A percentile compares a stretch with the other conserved stretches of the same genome.
Conservation (phyloP, 2,888 invertebrate species). For the Cephus pygmeus region DNA sequence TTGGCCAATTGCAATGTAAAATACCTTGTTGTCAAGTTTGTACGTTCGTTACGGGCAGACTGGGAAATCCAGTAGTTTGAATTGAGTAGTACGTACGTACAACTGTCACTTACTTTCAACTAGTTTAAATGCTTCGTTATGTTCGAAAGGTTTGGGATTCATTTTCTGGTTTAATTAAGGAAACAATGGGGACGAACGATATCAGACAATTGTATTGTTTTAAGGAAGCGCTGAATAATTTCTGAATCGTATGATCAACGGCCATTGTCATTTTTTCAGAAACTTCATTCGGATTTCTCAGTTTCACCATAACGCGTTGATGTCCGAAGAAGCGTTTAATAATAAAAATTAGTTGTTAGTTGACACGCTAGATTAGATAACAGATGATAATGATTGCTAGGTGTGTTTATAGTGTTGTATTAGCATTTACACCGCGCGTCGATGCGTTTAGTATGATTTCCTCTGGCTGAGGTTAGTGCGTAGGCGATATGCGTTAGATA, state of each 20-base stretch:
- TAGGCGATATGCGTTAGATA: constrained; percentile 37
- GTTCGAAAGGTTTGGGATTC: neutral
- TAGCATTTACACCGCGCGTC: constrained; percentile 35
- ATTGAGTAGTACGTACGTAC: neutral
- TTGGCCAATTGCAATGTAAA: neutral
- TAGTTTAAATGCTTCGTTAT: neutral
- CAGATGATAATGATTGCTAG: constrained; percentile 28
- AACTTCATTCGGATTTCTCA: neutral
- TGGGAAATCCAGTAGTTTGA: neutral
- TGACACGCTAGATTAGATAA: constrained; percentile 2
- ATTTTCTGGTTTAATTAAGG: neutral
- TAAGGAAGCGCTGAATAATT: too few relatives aligned
- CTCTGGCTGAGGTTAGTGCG: constrained; percentile 6
- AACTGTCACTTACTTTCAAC: neutral
- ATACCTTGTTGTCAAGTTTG: neutral
- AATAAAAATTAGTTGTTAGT: neutral
- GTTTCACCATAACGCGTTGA: neutral
- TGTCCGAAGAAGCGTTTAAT: constrained; percentile 4
- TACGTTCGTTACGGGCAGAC: neutral
- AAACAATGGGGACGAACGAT: neutral
- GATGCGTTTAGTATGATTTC: constrained; percentile 27
- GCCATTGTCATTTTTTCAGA: neutral
- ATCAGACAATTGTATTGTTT: neutral
- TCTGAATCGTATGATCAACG: neutral
- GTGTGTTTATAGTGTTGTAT: constrained; percentile 31